phyloP scores from a whole-genome alignment of 2,888 invertebrate genomes.

The Microctonus brassicae region DNA sequence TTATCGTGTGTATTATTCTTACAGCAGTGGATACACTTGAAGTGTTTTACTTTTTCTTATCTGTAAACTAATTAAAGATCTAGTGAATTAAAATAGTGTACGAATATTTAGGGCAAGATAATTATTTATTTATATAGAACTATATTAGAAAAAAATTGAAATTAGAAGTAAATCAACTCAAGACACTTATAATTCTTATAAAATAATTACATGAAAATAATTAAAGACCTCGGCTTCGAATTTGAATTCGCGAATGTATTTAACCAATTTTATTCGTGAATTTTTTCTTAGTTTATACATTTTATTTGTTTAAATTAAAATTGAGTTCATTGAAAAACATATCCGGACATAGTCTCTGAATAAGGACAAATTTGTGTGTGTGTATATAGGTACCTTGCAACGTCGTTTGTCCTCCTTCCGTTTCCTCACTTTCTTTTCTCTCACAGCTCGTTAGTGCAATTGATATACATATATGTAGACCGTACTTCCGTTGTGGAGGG shows the following conservation, averaged over 20 bases:
- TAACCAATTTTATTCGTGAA: background rate
- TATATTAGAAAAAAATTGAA: no score
- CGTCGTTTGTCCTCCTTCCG: background rate
- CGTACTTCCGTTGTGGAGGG: slow-evolving; percentile 15
- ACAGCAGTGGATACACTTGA: slow-evolving; percentile 25
- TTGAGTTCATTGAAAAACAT: slow-evolving; percentile 1
- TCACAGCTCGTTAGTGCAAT: slow-evolving; percentile 33
- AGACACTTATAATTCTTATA: no score
- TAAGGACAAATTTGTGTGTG: slow-evolving; percentile 6
- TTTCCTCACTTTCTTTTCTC: slow-evolving; percentile 36
- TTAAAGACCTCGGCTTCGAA: no score
- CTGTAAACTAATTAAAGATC: no score
- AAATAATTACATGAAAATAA: no score
- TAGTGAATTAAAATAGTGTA: no score
- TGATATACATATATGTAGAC: background rate
- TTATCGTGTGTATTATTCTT: slow-evolving; percentile 26
- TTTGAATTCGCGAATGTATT: no score
- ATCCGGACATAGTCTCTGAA: slow-evolving; percentile 7
- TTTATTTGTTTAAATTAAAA: background rate
- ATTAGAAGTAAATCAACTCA: no score
- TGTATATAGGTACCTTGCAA: background rate
- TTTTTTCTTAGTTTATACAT: background rate
- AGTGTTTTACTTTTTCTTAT: no score
- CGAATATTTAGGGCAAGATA: no score
- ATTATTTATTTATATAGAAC: no score